Evolutionary conservation across 2,113 vertebrate species (phyloP).

Genomic region (Gila orcuttii): DNA sequence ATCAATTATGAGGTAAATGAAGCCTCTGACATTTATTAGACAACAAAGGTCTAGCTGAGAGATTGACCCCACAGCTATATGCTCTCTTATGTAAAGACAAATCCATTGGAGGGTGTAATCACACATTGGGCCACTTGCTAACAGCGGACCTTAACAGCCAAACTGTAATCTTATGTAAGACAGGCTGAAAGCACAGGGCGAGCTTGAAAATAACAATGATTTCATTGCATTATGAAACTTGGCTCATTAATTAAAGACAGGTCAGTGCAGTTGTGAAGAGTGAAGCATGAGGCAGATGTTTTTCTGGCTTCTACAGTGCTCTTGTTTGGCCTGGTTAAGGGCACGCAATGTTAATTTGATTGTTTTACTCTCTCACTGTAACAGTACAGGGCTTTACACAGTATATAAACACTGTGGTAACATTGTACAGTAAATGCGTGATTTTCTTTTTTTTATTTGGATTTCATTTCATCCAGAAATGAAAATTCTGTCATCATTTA

Average conservation of each 20-base stretch:
- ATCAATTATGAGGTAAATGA: conserved; percentile 42
- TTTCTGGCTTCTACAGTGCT: conserved; percentile 20
- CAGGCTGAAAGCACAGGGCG: conserved; percentile 2
- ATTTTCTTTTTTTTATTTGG: neutral
- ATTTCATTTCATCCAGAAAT: neutral
- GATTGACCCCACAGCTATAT: conserved; percentile 37
- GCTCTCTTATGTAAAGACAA: conserved; percentile 33
- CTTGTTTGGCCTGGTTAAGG: conserved; percentile 19
- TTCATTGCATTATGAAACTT: conserved; percentile 19
- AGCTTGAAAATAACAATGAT: conserved; percentile 28
- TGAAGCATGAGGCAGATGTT: conserved; percentile 29
- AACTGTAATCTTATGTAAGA: conserved; percentile 48
- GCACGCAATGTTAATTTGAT: conserved; percentile 52
- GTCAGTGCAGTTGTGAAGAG: conserved; percentile 34
- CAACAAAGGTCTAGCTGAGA: conserved; percentile 32
- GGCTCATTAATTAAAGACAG: conserved; percentile 43
- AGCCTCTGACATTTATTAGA: conserved; percentile 38
- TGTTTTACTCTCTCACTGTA: neutral
- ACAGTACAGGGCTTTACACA: neutral
- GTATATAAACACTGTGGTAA: neutral
- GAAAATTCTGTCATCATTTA: neutral
- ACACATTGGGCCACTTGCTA: conserved; percentile 36
- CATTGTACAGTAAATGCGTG: neutral
- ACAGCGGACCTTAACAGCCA: conserved; percentile 31
- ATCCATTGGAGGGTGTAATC: conserved; percentile 42